These are phyloP conservation scores for Pampus argenteus DNA, from an alignment of 2,797 vertebrate genomes.

Conservation along the genomic window DNA sequence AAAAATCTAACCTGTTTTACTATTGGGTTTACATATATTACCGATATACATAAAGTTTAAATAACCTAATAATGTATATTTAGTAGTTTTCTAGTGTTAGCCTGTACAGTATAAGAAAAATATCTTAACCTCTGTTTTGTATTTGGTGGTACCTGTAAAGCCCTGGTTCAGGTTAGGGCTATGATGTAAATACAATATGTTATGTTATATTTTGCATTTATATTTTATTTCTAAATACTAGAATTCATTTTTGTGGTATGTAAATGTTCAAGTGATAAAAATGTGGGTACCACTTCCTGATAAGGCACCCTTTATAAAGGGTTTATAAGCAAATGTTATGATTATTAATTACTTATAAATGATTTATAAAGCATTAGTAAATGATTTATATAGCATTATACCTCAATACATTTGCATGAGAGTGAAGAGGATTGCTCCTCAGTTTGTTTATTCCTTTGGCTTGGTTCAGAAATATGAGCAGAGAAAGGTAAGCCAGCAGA, in stretches of 20 bases:
- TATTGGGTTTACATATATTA: neutral
- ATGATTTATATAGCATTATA: neutral
- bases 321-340: too few species aligned
- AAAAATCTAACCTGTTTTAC: neutral
- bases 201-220: neutral
- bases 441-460: conserved; percentile 34
- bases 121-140: neutral
- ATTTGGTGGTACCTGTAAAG: neutral
- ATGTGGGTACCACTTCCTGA: too few species aligned
- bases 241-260: neutral
- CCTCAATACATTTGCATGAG: conserved; percentile 28
- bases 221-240: neutral
- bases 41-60: neutral
- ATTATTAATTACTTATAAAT: too few species aligned
- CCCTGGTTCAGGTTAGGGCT: neutral
- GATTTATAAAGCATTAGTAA: too few species aligned
- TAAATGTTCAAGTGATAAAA: neutral
- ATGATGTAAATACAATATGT: too few species aligned
- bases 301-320: too few species aligned
- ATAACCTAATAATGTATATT: neutral
- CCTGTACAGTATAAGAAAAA: too few species aligned
- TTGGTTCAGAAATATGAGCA: conserved; percentile 48
- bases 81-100: too few species aligned
- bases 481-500: conserved; percentile 68
- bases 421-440: conserved; percentile 27